Conservation (phyloP, 1,140 invertebrate genomes). For the Heliconius hermathena region DNA sequence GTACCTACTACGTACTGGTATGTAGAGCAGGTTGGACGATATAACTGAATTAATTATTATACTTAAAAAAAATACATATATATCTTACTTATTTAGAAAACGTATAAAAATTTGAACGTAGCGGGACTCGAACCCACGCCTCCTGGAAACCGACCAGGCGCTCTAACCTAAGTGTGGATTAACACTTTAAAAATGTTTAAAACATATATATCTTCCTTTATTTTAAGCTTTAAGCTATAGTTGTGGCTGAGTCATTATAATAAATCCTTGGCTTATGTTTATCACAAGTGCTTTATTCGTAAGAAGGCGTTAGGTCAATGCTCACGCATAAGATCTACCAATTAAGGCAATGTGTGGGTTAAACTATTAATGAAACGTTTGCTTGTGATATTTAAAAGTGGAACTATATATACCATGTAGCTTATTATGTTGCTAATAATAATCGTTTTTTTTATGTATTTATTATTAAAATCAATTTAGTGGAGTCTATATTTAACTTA, state of each 20-base stretch:
- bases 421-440: neutral
- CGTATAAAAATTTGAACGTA: no score
- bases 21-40: neutral
- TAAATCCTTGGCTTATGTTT: slow-evolving; percentile 37
- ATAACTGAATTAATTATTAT: neutral
- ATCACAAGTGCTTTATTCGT: slow-evolving; percentile 43
- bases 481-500: no score
- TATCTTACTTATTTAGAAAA: neutral
- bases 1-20: neutral
- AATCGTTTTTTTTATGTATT: neutral
- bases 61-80: neutral
- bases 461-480: neutral
- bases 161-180: no score
- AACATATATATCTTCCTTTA: neutral
- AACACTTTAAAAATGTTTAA: no score
- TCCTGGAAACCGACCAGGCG: no score
- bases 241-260: neutral
- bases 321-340: slow-evolving; percentile 51
- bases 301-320: slow-evolving; percentile 57
- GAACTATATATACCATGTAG: neutral
- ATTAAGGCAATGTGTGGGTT: slow-evolving; percentile 59
- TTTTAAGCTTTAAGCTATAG: neutral
- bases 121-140: no score
- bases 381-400: neutral
- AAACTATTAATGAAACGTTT: slow-evolving; percentile 41